Conservation (phyloP, 2,888 invertebrate genomes). For the Ceraclea dissimilis region DNA sequence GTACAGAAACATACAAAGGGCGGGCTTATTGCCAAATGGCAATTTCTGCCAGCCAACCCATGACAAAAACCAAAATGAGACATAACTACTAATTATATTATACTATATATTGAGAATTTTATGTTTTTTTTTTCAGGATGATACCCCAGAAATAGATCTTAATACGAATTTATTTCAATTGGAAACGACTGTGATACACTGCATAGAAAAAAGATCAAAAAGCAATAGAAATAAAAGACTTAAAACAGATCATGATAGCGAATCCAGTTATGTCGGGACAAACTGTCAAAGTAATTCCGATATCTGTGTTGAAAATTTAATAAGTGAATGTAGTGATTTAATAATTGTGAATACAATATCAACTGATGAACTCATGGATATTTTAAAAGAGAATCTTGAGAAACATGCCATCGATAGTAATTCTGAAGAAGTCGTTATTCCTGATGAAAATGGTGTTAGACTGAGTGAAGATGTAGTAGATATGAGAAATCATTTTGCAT, state of each 20-base stretch:
- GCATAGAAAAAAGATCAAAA: slow-evolving; percentile 37
- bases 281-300: background rate
- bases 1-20: too few relatives aligned
- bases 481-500: slow-evolving; percentile 37
- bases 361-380: slow-evolving; percentile 32
- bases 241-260: slow-evolving; percentile 23
- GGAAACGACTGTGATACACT: slow-evolving; percentile 39
- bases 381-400: slow-evolving; percentile 37
- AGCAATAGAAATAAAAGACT: slow-evolving; percentile 38
- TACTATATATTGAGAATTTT: too few relatives aligned
- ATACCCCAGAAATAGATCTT: slow-evolving; percentile 41
- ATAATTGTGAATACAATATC: slow-evolving; percentile 15
- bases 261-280: background rate
- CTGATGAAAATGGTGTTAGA: slow-evolving; percentile 6
- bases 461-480: slow-evolving; percentile 37
- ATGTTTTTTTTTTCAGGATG: slow-evolving; percentile 35
- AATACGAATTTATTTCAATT: slow-evolving; percentile 42
- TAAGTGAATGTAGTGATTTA: slow-evolving; percentile 8
- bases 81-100: too few relatives aligned
- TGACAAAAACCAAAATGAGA: too few relatives aligned
- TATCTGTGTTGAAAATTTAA: slow-evolving; percentile 10
- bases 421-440: background rate
- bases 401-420: background rate
- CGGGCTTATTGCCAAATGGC: too few relatives aligned
- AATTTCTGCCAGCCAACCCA: too few relatives aligned